Evolutionary conservation across 2,888 invertebrate genomes (phyloP).

Genomic region (Pasiphila rectangulata): DNA sequence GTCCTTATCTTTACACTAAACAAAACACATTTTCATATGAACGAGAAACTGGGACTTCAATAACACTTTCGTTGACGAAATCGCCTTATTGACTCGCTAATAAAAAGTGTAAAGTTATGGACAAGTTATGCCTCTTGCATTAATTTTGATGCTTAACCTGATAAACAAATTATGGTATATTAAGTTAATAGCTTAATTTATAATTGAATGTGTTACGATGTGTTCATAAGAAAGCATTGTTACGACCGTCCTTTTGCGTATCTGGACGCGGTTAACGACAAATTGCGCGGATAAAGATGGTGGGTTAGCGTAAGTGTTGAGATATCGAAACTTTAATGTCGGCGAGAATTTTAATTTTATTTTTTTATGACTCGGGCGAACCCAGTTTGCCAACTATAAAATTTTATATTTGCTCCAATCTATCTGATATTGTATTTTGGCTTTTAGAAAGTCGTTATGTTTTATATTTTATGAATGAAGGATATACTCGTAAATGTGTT

Average conservation of each 20-base stretch:
- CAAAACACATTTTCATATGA: conserved; percentile 44
- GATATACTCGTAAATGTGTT: no score
- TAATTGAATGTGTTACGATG: conserved; percentile 75
- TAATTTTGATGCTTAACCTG: conserved; percentile 80
- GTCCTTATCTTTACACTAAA: conserved; percentile 36
- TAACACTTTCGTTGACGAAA: conserved; percentile 73
- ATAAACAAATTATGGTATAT: conserved; percentile 80
- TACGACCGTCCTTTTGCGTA: conserved; percentile 63
- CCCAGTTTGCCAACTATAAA: conserved; percentile 49
- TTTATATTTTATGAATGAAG: conserved; percentile 18
- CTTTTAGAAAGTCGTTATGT: conserved; percentile 24
- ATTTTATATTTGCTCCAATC: conserved; percentile 50
- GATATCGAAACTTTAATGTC: conserved; percentile 45
- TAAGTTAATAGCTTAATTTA: conserved; percentile 81
- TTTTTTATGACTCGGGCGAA: conserved; percentile 43
- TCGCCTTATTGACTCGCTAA: conserved; percentile 76
- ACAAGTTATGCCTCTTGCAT: conserved; percentile 79
- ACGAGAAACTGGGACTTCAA: conserved; percentile 38
- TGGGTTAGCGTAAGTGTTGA: conserved; percentile 38
- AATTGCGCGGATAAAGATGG: conserved; percentile 55
- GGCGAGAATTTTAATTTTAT: conserved; percentile 53
- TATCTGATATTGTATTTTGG: conserved; percentile 42
- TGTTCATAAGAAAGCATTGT: conserved; percentile 72
- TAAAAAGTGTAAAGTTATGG: conserved; percentile 80
- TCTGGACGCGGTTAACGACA: conserved; percentile 58